Conservation (phyloP, 2,888 invertebrate genomes). For the Brassicogethes aeneus region DNA sequence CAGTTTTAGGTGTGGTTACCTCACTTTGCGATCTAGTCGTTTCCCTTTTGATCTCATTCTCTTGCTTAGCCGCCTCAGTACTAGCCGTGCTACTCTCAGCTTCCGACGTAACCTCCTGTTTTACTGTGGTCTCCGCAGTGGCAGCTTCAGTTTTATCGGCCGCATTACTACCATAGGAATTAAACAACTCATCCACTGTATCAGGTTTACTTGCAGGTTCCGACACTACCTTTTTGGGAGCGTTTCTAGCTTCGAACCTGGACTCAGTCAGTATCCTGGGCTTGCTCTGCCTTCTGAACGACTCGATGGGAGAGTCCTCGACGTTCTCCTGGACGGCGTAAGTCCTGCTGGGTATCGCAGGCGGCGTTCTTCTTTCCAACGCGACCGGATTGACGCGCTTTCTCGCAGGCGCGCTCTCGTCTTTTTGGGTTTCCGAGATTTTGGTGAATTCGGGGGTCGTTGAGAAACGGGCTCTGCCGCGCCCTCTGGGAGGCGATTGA, state of each 20-base stretch:
- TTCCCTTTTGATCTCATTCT: slow-evolving; percentile 12
- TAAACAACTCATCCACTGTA: slow-evolving; percentile 13
- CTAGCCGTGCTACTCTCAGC: neutral
- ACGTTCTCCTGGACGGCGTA: slow-evolving; percentile 37
- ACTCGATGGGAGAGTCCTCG: slow-evolving; percentile 33
- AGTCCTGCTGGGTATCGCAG: slow-evolving; percentile 9
- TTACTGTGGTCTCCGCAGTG: slow-evolving; percentile 1
- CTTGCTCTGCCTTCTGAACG: slow-evolving; percentile 23
- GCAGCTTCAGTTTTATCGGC: slow-evolving; percentile 4
- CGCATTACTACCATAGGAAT: slow-evolving; percentile 10
- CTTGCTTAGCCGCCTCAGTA: slow-evolving; percentile 5
- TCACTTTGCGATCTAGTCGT: slow-evolving; percentile 7
- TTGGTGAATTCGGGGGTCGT: slow-evolving; percentile 28
- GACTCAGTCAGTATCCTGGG: slow-evolving; percentile 32
- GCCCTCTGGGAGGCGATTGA: slow-evolving; percentile 22
- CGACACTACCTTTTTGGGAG: slow-evolving; percentile 12
- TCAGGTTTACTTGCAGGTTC: slow-evolving; percentile 7
- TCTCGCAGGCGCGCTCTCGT: slow-evolving; percentile 9
- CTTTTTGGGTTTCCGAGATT: slow-evolving; percentile 18
- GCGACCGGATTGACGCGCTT: slow-evolving; percentile 1
- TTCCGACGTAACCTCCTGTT: neutral
- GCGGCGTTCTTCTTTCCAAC: slow-evolving; percentile 5
- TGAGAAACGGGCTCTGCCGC: slow-evolving; percentile 35
- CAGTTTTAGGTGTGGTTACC: slow-evolving; percentile 16
- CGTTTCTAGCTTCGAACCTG: slow-evolving; percentile 28